Evolutionary conservation across 1,140 invertebrate species (phyloP), one percentile per base, ranked within the genome.

Genomic region (Scylla paramamosain): DNA sequence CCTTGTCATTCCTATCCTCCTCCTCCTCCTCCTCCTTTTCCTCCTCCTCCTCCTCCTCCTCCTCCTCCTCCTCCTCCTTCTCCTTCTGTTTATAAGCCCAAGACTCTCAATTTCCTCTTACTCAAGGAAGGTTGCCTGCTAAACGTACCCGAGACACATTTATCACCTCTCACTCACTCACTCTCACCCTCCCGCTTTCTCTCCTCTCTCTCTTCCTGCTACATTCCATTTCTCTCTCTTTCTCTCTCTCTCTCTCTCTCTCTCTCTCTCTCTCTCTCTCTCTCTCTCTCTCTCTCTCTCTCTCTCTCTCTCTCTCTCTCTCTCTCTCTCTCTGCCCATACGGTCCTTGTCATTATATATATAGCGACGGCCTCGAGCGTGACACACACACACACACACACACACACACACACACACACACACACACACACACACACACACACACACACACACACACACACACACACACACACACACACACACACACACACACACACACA

Each of bases 401-500:
- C 89, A 48, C 89, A 52, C 45, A 91, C 89, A 91, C n/a, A 32
- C 88, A 45, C 29, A 90, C 88, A 90, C 88, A 90, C 88, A 32
- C 88, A 45, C 29, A 90, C 88, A 90, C 88, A 90, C 89, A 48
- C 89, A 52, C 45, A 91, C 89, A 91, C n/a, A 32, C 88, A 45
- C 29, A 90, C 88, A 90, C 88, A 90, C 88, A 32, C 88, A 45
- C 29, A 90, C 88, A 90, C 88, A 90, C 89, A 48, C 89, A 52
- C 45, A 91, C 89, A 91, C 29, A 32, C 88, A 45, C 29, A 90
- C 88, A 90, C 88, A 90, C 88, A 32, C 88, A 45, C 29, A 90
- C 88, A 90, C 88, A 90, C 89, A 48, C 89, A 52, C 45, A 91
- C 89, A 91, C 88, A 45, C 29, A 90, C 88, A 90, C 88, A 90